These are phyloP conservation scores for Puntigrus tetrazona DNA, from an alignment of 2,113 vertebrate species.

Conservation along the genomic window DNA sequence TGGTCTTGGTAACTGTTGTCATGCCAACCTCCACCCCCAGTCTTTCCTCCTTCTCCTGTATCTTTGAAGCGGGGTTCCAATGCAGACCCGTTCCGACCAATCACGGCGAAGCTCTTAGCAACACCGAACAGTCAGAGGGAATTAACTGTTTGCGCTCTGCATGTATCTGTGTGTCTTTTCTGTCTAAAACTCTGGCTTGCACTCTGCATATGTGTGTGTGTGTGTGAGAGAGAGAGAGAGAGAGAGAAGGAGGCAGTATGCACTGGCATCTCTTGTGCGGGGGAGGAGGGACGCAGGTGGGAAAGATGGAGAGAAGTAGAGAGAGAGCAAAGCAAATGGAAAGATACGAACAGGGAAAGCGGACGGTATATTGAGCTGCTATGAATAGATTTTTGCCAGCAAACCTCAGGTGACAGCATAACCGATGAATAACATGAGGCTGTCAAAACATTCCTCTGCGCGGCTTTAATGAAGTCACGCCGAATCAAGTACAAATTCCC, in stretches of 20 bases:
- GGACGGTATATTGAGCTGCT: not conserved
- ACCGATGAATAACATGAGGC: not conserved
- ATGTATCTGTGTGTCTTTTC: slow-evolving; percentile 35
- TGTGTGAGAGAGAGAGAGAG: slow-evolving; percentile 27
- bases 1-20: slow-evolving; percentile 73
- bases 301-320: slow-evolving; percentile 37
- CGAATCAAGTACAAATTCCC: slow-evolving; percentile 40
- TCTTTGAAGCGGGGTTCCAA: slow-evolving; percentile 66
- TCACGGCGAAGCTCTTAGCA: slow-evolving; percentile 59
- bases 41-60: slow-evolving; percentile 53
- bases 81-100: slow-evolving; percentile 65
- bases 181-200: slow-evolving; percentile 40
- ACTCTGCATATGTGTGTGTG: slow-evolving; percentile 23
- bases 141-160: slow-evolving; percentile 58
- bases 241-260: slow-evolving; percentile 41
- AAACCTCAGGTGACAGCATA: slow-evolving; percentile 30
- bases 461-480: slow-evolving; percentile 29
- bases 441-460: slow-evolving; percentile 29
- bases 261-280: slow-evolving; percentile 51
- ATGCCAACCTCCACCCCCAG: slow-evolving; percentile 65
- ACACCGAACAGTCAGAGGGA: slow-evolving; percentile 56
- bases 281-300: slow-evolving; percentile 53
- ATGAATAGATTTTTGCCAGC: slow-evolving; percentile 27
- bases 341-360: slow-evolving; percentile 14
- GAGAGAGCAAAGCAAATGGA: slow-evolving; percentile 32